phyloP scores from a whole-genome alignment of 2,888 invertebrate species.

The Ernsta delagoae region DNA sequence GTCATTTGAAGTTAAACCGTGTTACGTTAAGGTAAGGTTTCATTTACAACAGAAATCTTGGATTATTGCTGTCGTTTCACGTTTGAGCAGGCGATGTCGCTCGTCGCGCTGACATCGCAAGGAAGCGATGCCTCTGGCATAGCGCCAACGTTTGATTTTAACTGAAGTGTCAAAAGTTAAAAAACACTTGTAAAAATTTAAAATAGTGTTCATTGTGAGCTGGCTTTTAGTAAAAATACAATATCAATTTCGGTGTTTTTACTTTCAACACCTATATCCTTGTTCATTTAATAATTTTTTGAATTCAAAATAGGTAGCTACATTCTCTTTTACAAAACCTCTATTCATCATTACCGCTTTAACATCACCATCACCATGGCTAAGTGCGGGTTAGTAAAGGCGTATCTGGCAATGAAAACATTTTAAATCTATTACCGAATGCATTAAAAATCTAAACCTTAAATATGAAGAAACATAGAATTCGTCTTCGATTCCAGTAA shows the following conservation, averaged over 20 bases:
- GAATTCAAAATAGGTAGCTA: no score
- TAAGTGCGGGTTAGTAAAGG: no score
- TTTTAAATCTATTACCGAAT: no score
- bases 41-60: neutral
- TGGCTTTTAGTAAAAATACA: no score
- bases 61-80: neutral
- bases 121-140: conserved; percentile 25
- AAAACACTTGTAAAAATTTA: conserved; percentile 2
- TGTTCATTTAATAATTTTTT: no score
- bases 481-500: neutral
- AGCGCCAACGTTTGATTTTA: conserved; percentile 21
- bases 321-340: no score
- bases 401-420: no score
- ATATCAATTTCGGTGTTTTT: no score
- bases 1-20: conserved; percentile 5
- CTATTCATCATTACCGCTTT: no score
- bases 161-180: conserved; percentile 23
- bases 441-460: no score
- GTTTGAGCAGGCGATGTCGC: conserved; percentile 6
- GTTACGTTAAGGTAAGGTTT: neutral
- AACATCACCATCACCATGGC: no score
- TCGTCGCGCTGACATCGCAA: conserved; percentile 12
- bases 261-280: no score
- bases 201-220: conserved; percentile 6
- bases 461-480: neutral